phyloP scores from a whole-genome alignment of 2,888 invertebrate genomes.

The Drosophila affinis region DNA sequence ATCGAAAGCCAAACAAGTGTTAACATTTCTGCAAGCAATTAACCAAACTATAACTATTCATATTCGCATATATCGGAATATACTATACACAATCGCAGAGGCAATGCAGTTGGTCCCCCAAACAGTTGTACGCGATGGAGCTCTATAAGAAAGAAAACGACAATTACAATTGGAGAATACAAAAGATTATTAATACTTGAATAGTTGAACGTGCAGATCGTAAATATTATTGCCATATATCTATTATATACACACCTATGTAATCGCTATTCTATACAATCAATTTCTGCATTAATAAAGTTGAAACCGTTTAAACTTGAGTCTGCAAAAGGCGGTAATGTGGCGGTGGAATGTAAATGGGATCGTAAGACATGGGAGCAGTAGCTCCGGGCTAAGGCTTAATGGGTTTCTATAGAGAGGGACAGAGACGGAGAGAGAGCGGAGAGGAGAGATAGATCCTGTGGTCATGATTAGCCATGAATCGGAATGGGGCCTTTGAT shows the following conservation, averaged over 20 bases:
- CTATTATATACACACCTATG: constrained; percentile 6
- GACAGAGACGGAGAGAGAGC: not conserved
- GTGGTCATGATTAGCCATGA: constrained; percentile 36
- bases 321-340: constrained; percentile 5
- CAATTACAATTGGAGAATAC: constrained; percentile 18
- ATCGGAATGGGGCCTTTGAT: constrained; percentile 43
- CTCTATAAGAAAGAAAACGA: constrained; percentile 21
- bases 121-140: constrained; percentile 16
- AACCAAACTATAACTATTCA: constrained; percentile 33
- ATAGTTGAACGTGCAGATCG: constrained; percentile 23
- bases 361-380: not conserved
- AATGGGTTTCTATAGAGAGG: not conserved
- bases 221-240: constrained; percentile 8
- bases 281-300: constrained; percentile 54
- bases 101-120: constrained; percentile 44
- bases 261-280: constrained; percentile 14
- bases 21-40: constrained; percentile 39
- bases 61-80: constrained; percentile 17
- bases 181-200: constrained; percentile 9
- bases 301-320: constrained; percentile 42
- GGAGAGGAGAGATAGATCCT: constrained; percentile 38
- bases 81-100: not conserved
- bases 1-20: constrained; percentile 37
- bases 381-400: constrained; percentile 2
- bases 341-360: not conserved